Evolutionary conservation across 2,888 invertebrate species (phyloP), one percentile per base, ranked within the genome.

Genomic region (Phania funesta): DNA sequence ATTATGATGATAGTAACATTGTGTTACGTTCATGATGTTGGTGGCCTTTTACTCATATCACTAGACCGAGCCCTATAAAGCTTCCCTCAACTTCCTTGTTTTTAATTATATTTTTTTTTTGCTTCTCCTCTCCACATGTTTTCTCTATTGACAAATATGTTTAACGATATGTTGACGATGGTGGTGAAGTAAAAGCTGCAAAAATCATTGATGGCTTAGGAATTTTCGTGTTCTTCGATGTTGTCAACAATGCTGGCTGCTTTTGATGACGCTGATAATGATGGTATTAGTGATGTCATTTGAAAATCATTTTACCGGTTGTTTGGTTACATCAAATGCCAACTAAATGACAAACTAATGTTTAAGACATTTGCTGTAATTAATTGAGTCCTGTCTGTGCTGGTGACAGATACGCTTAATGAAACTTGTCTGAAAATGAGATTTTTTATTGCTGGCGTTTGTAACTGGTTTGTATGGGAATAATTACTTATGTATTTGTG

Each of bases 221-320:
- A 81, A 81, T 77, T 56, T 77, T 60, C 38, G 38, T 50, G 38
- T 65, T 65, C 32, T 41, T n/a, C 56, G 48, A 48, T 76, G 58
- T 58, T 75, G 64, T 46, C 52, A 54, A 32, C 29, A 48, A n/a
- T n/a, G 20, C 6, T 13, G 6, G 32, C 29, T 46, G 24, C 16
- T 32, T 64, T 24, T 16, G 32, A 44, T 41, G 50, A 62, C 18
- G 22, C 16, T 22, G 48, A 48, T 58, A 48, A 65, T 48, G 56
- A 26, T 64, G 56, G 76, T 50, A 50, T 76, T 52, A 76, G 78
- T 73, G 71, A 79, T 79, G 78, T 78, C 71, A 78, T 78, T 78
- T 50, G 56, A 78, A 78, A 78, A 78, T 73, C 56, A 73, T 78
- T 78, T 71, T 73, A 71, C 58, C 58, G 65, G 78, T 79, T 73